Evolutionary conservation across 2,797 vertebrate species (phyloP).

Genomic region (Mus caroli): DNA sequence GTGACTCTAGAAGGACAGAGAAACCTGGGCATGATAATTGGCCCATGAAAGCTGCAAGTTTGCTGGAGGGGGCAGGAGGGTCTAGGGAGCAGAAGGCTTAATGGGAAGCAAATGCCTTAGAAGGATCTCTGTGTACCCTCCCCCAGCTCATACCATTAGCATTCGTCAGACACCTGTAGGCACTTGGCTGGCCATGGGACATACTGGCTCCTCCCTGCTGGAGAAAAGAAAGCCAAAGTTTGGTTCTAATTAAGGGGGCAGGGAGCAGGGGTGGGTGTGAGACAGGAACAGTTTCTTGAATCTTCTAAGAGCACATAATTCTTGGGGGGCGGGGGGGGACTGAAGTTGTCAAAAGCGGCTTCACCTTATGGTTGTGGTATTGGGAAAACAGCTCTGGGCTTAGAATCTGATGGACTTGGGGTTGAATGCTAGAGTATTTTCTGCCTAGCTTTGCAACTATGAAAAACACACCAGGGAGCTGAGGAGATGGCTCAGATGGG

Average conservation of each 20-base stretch:
- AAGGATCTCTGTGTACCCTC: not conserved
- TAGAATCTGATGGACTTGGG: not conserved
- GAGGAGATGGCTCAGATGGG: not conserved
- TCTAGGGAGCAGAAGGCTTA: slow-evolving; percentile 76
- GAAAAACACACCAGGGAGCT: not conserved
- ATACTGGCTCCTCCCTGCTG: slow-evolving; percentile 87
- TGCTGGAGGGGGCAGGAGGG: slow-evolving; percentile 76
- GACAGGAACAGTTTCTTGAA: slow-evolving; percentile 60
- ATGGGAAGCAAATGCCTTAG: slow-evolving; percentile 86
- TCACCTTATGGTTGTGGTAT: not conserved
- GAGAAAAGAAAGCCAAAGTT: slow-evolving; percentile 90
- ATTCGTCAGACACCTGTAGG: slow-evolving; percentile 95
- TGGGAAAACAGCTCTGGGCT: not conserved
- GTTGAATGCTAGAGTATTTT: not conserved
- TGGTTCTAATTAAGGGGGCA: slow-evolving; percentile 94
- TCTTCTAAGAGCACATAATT: slow-evolving; percentile 54
- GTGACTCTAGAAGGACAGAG: slow-evolving; percentile 73
- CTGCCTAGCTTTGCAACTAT: not conserved
- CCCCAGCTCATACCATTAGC: slow-evolving; percentile 87
- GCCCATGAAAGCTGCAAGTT: slow-evolving; percentile 82
- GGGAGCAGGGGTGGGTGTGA: slow-evolving; percentile 73
- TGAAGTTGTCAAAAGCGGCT: slow-evolving; percentile 33
- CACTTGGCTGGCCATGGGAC: slow-evolving; percentile 90
- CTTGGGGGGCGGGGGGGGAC: not conserved
- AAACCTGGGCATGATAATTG: slow-evolving; percentile 80